Evolutionary conservation across 2,888 invertebrate species (phyloP), one percentile per base, ranked within the genome.

Genomic region (Trisateles emortualis): DNA sequence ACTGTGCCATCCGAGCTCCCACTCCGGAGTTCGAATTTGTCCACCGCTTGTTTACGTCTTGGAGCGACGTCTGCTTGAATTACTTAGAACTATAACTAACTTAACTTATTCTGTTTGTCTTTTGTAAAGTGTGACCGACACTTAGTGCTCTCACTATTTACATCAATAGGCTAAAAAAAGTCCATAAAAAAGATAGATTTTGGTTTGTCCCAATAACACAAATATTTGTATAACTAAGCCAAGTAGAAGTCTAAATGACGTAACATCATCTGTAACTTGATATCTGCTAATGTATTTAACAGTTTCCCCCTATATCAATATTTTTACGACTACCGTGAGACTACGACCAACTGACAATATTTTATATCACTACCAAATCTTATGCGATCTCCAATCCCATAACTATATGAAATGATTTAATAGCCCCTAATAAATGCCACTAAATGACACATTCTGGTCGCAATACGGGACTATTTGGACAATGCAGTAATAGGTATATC

Each of bases 401-500:
- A 30, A 39, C 17, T 11, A n/a, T 14, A 24, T 13, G 10, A 26
- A 29, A 30, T 39, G 22, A 38, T 38, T 13, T 30, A 43, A 36
- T 22, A 3, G 24, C 10, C n/a, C 9, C 19, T n/a, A n/a, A 29
- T 29, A 32, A 36, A 38, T 35, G n/a, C 10, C 38, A 43, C 30
- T 26, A 22, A 30, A 47, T 33, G 39, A 52, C 38, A 42, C 38
- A 38, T n/a, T 41, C 10, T n/a, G 9, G 13, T 50, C 41, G 19
- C 46, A 52, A 44, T 56, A 40, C 19, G 24, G 24, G 14, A 17
- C 29, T 17, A 53, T 42, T 50, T 42, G 43, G 41, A 55, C 57
- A 56, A 52, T 52, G 51, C 26, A 52, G 56, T 55, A 68, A 68
- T 65, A 63, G 68, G 57, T 65, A 57, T 73, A 57, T 70, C 65